Evolutionary conservation across 2,113 vertebrate species (phyloP).

Genomic region (Eleginops maclovinus): DNA sequence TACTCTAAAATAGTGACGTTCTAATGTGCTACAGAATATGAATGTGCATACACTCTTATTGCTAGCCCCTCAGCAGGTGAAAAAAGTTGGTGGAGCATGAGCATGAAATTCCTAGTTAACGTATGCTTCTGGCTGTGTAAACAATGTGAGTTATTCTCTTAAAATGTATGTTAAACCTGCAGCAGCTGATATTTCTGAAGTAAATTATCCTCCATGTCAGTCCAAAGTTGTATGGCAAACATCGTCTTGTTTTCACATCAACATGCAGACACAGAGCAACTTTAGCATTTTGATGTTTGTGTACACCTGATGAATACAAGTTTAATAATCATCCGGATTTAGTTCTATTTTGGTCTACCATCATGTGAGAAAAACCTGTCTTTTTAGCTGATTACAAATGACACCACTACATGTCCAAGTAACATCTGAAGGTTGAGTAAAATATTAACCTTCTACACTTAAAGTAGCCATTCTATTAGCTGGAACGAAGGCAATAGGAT

Average conservation of each 20-base stretch:
- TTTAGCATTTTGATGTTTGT: not conserved
- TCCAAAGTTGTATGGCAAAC: not conserved
- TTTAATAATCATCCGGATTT: not conserved
- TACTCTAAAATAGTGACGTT: not conserved
- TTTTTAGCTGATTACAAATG: not conserved
- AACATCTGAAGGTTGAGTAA: not conserved
- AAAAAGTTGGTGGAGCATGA: not conserved
- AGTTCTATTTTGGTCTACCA: not conserved
- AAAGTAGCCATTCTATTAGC: not conserved
- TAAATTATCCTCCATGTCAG: not conserved
- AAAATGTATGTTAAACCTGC: no score
- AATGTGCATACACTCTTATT: constrained; percentile 3
- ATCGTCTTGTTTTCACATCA: not conserved
- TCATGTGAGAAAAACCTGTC: no score
- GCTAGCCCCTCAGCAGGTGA: not conserved
- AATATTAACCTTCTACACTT: not conserved
- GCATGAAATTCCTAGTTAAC: not conserved
- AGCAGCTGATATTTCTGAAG: no score
- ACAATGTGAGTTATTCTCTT: not conserved
- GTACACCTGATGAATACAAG: not conserved
- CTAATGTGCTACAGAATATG: not conserved
- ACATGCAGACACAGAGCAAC: not conserved
- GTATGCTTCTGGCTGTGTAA: not conserved
- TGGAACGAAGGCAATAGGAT: constrained; percentile 16
- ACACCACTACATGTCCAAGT: not conserved